Evolutionary conservation across 2,797 vertebrate genomes (phyloP).

Genomic region (Orestias chungarensis): DNA sequence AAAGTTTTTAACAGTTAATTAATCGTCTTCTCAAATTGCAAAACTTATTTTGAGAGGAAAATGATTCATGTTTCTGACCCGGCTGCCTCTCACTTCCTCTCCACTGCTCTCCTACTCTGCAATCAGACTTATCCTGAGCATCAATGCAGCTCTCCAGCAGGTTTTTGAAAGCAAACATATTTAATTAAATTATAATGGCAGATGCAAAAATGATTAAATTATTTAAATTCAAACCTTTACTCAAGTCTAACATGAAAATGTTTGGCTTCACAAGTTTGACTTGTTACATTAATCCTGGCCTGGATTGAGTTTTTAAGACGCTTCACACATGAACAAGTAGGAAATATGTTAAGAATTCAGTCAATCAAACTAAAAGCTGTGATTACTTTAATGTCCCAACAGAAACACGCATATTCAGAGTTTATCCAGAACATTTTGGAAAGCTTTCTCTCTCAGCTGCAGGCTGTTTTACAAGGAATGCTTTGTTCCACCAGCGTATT

Average conservation of each 20-base stretch:
- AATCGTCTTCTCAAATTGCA: no score
- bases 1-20: no score
- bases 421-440: background rate
- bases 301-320: background rate
- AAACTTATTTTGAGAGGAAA: no score
- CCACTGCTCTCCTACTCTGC: no score
- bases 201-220: no score
- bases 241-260: background rate
- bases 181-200: no score
- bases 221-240: no score
- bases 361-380: background rate
- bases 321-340: background rate
- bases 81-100: no score
- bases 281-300: slow-evolving; percentile 4
- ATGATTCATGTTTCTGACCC: no score
- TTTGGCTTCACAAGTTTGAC: background rate
- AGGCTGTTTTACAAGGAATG: slow-evolving; percentile 21
- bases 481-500: slow-evolving; percentile 45
- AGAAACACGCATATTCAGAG: background rate
- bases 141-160: no score
- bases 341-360: background rate
- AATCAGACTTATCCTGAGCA: no score
- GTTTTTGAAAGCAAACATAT: no score
- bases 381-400: background rate
- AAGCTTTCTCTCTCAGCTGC: slow-evolving; percentile 13